Evolutionary conservation across 1,140 invertebrate genomes (phyloP), one percentile per base, ranked within the genome.

Genomic region (Oedothorax gibbosus): DNA sequence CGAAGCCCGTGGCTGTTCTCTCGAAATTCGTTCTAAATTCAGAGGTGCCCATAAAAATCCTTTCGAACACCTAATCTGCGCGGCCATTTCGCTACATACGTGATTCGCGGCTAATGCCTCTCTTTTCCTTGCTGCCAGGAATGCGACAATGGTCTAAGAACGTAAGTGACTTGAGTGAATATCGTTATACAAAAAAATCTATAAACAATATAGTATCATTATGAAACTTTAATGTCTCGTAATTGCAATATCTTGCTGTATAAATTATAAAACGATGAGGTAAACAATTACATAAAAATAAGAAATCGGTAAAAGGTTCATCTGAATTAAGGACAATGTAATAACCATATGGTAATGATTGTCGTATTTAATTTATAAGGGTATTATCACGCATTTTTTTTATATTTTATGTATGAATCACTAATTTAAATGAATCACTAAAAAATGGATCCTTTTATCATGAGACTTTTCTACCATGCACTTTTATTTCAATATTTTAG

Each of bases 51-150:
- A 82, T 82, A 82, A 82, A 82, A 82, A 82, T 82, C 80, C 80
- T 82, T 82, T 82, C 80, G 80, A 82, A 82, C 80, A 82, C 80
- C 80, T 82, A 69, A 82, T 82, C 80, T 82, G 69, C 69, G 49
- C 35, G 9, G 69, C 54, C 35, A 73, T 72, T 82, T 50, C 69
- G 66, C 49, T 57, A 69, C 68, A 71, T 82, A 82, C 80, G 80
- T 82, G 80, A 73, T 82, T 62, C 57, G 35, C n/a, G 8, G 80
- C 69, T 82, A 82, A 82, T 82, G 64, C 64, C n/a, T 20, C 51
- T 79, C 62, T 79, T 54, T 49, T 20, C 15, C 20, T 75, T 57
- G 53, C 50, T 68, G 77, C 18, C 8, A 50, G 20, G 9, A 35
- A 20, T n/a, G 54, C 72, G 15, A 12, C 14, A 18, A 18, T 49